Evolutionary conservation across 2,797 vertebrate species (phyloP), one percentile per base, ranked within the genome.

Genomic region (Nyctalus aviator): DNA sequence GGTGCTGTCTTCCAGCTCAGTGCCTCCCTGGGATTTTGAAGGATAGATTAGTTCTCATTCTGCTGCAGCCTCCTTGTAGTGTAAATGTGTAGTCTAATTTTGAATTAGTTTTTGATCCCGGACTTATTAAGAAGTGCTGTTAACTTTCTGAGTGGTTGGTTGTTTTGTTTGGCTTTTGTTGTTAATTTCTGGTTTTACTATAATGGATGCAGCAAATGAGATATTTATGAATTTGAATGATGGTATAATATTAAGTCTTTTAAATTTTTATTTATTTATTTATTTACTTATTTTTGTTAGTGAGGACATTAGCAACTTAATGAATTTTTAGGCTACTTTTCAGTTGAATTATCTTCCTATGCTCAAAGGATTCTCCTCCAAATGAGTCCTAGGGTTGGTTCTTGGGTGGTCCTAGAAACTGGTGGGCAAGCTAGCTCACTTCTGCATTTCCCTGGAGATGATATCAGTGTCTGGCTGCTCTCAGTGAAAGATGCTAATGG

Each of bases 61-160:
- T 90, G 25, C 25, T 62, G 0, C 53, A 30, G 41, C 59, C 11
- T n/a, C 14, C 46, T 84, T 20, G 27, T 18, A 46, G 14, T 44
- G 2, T 37, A 71, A 18, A 59, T 83, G 57, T 69, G 5, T 14
- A 55, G 21, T 75, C 90, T 82, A 88, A 75, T 59, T 95, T 62
- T 85, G 18, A 92, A 84, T 93, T 90, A 2, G 18, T 17, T 92
- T 94, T 75, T 93, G 71, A 90, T 68, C 20, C 48, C 9, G 62
- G 57, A 66, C 76, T 94, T 89, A 86, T 53, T 76, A 86, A 79
- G 17, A 76, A 68, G 8, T 79, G 5, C 20, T 93, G 21, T 90
- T 76, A 72, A 37, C 30, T 76, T 86, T 92, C 78, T 79, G 93
- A 92, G 3, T 69, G 32, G 7, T 50, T 55, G 35, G 10, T 71